Percentiles rank a stretch among this genome's conserved stretches.
Evolutionary conservation across 2,113 vertebrate genomes (phyloP).

Genomic region (Ifrita kowaldi): DNA sequence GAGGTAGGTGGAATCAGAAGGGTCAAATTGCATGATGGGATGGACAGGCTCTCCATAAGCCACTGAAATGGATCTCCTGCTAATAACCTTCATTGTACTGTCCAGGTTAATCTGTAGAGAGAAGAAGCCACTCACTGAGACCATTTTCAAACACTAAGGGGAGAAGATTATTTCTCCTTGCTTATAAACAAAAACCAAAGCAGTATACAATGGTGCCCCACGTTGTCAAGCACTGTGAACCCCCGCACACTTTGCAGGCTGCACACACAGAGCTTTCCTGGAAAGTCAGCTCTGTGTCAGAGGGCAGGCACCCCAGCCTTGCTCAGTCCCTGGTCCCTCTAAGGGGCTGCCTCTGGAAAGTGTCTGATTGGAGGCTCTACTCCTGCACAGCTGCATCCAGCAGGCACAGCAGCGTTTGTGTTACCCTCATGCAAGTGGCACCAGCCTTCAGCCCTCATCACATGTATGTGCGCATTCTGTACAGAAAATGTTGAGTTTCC

Average conservation of each 20-base stretch:
- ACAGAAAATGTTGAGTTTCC: not conserved
- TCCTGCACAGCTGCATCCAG: not conserved
- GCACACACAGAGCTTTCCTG: not conserved
- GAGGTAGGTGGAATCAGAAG: conserved; percentile 85
- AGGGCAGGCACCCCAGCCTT: not conserved
- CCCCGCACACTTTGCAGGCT: not conserved
- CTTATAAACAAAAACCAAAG: not conserved
- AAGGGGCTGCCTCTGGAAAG: not conserved
- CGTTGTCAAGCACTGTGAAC: not conserved
- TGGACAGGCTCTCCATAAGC: conserved; percentile 86
- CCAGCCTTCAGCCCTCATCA: not conserved
- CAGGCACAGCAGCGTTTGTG: not conserved
- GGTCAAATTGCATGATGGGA: conserved; percentile 94
- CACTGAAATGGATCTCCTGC: conserved; percentile 80
- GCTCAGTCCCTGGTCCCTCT: not conserved
- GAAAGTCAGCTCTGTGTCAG: not conserved
- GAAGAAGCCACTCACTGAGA: not conserved
- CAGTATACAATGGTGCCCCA: not conserved
- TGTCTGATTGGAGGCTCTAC: not conserved
- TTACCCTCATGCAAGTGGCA: not conserved
- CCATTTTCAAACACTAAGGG: not conserved
- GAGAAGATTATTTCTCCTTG: not conserved
- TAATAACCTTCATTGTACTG: conserved; percentile 78
- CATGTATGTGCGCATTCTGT: not conserved
- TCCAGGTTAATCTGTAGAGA: conserved; percentile 83